A percentile compares a stretch with the other conserved stretches of the same genome.
phyloP scores from a whole-genome alignment of 2,797 vertebrate species.

The Apogon talboti region DNA sequence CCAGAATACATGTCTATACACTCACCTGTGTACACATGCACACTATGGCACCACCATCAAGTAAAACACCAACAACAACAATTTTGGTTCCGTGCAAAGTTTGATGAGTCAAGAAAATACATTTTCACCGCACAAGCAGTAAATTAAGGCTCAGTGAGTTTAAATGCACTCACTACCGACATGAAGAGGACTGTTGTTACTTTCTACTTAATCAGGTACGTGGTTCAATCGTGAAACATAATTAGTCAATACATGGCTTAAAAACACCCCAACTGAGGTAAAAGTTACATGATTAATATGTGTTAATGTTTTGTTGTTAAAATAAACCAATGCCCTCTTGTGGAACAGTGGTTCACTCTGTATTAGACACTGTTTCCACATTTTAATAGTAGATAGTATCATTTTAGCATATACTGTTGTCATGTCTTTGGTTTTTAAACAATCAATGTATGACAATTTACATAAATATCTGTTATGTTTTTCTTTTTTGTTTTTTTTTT shows the following conservation, averaged over 20 bases:
- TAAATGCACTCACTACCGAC: slow-evolving; percentile 16
- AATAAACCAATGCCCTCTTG: slow-evolving; percentile 59
- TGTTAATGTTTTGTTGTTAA: slow-evolving; percentile 25
- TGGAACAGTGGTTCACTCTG: slow-evolving; percentile 48
- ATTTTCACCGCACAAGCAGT: slow-evolving; percentile 14
- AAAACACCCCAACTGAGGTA: slow-evolving; percentile 16
- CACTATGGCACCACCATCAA: slow-evolving; percentile 41
- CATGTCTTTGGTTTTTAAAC: slow-evolving; percentile 76
- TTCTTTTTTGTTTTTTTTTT: background rate
- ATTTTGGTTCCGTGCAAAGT: slow-evolving; percentile 18
- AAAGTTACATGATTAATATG: slow-evolving; percentile 4
- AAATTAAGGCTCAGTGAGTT: slow-evolving; percentile 49
- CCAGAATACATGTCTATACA: slow-evolving; percentile 4
- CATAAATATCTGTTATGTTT: slow-evolving; percentile 47
- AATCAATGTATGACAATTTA: slow-evolving; percentile 26
- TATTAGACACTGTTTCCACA: slow-evolving; percentile 5
- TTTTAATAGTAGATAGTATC: background rate
- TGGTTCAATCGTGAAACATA: slow-evolving; percentile 39
- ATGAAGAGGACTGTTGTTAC: slow-evolving; percentile 4
- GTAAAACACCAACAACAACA: slow-evolving; percentile 24
- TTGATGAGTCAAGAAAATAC: slow-evolving; percentile 41
- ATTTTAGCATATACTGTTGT: slow-evolving; percentile 28
- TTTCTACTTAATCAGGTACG: slow-evolving; percentile 27
- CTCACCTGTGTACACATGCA: background rate
- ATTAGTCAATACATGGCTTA: slow-evolving; percentile 22